Evolutionary conservation across 2,113 vertebrate species (phyloP), one percentile per base, ranked within the genome.

Genomic region (Chionomys nivalis): DNA sequence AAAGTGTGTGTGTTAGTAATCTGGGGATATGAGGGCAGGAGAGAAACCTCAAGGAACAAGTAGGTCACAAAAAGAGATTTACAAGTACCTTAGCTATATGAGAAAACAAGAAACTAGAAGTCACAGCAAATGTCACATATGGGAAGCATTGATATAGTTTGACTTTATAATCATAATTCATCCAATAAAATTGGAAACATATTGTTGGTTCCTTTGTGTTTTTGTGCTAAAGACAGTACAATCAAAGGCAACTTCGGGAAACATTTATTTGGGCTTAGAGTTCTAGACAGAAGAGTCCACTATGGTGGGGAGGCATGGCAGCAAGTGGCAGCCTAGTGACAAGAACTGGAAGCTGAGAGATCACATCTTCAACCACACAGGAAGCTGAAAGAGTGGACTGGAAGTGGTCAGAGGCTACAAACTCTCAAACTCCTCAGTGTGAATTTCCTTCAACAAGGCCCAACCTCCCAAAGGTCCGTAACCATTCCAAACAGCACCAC

Each of bases 101-200:
- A 8, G 26, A 89, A 96, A 90, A 87, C 13, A 89, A 52, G 28
- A 49, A 44, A 16, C 42, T 91, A 75, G n/a, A 86, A 82, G 91
- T 39, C 19, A 17, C 14, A 49, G 36, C 16, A 61, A 68, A 70
- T 79, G 39, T 24, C 31, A 92, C 66, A 92, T 8, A 47, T 7
- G 33, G 9, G 63, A 95, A 31, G 12, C 4, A 91, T 7, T 81
- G 55, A 10, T 42, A 75, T 42, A 52, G 4, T 87, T 91, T n/a
- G 55, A 93, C 65, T 87, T 96, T 55, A 58, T 83, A 89, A 61
- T 78, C 42, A 44, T 14, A 68, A 24, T 4, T 87, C 17, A 13
- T 49, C 39, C 26, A 77, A n/a, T 65, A 39, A 82, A 70, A 76
- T 1, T 31, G n/a, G 31, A 76, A 10, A 44, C 21, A 44, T 33